phyloP scores from a whole-genome alignment of 2,113 vertebrate genomes.

The Thryonomys swinderianus region DNA sequence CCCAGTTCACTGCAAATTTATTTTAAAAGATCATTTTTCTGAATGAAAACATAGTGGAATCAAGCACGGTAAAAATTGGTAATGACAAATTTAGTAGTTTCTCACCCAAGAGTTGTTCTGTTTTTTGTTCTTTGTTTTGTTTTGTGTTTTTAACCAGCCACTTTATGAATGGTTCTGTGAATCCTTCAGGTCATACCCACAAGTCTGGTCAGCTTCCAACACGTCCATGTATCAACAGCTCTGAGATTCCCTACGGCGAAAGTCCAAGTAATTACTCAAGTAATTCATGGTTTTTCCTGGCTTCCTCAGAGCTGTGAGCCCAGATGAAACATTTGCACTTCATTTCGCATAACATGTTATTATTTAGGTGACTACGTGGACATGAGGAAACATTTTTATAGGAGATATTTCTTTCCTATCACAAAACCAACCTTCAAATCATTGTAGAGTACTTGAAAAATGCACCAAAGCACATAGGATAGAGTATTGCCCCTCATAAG shows the following conservation, averaged over 20 bases:
- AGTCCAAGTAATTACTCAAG: constrained; percentile 20
- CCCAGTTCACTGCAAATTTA: neutral
- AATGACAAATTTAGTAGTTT: neutral
- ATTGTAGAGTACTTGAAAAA: constrained; percentile 5
- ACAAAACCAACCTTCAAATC: neutral
- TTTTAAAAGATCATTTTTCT: neutral
- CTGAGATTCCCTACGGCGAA: neutral
- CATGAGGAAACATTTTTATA: neutral
- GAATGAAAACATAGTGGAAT: neutral
- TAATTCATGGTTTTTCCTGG: neutral
- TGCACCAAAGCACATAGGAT: neutral
- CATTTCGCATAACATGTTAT: neutral
- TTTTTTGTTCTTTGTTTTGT: neutral
- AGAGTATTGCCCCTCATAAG: neutral
- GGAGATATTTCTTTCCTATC: neutral
- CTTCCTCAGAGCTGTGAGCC: neutral
- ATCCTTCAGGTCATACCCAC: neutral
- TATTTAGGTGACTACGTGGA: constrained; percentile 22
- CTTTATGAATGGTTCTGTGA: constrained; percentile 56
- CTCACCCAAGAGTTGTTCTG: neutral
- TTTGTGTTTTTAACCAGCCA: neutral
- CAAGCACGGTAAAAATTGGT: neutral
- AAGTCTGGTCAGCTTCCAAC: constrained; percentile 27
- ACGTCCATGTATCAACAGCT: neutral
- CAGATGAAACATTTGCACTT: neutral